Evolutionary conservation across 2,797 vertebrate species (phyloP).

Genomic region (Vespertilio murinus): DNA sequence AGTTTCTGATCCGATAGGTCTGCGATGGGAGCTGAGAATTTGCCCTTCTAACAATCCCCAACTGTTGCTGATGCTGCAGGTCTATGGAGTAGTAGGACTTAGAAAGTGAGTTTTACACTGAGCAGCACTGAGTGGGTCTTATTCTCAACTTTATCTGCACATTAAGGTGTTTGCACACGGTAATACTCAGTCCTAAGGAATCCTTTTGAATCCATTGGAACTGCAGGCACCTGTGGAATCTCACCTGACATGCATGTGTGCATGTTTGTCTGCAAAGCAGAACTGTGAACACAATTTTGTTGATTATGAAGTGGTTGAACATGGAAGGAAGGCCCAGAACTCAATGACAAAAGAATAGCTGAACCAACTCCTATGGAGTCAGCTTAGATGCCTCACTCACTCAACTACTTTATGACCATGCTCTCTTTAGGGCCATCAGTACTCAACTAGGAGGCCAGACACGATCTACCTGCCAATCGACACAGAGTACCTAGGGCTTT

Average conservation of each 20-base stretch:
- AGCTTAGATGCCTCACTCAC: neutral
- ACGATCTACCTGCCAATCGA: neutral
- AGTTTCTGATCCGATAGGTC: neutral
- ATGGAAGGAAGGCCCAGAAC: neutral
- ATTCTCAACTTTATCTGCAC: no score
- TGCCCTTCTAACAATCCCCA: neutral
- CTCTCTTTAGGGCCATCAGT: neutral
- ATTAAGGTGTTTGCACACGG: neutral
- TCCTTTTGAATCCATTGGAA: neutral
- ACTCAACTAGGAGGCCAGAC: neutral
- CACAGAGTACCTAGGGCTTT: neutral
- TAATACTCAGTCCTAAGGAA: neutral
- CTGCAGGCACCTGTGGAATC: neutral
- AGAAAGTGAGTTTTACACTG: neutral
- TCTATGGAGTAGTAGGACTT: neutral
- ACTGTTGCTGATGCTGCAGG: no score
- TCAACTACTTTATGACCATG: neutral
- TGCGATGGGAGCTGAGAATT: neutral
- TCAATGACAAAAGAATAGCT: neutral
- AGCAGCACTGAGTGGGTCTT: neutral
- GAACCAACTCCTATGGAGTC: neutral
- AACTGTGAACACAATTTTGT: neutral
- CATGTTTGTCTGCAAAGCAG: neutral
- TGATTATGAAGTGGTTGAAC: neutral
- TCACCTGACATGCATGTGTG: neutral